phyloP scores from a whole-genome alignment of 2,113 vertebrate genomes.

The Platanista minor region DNA sequence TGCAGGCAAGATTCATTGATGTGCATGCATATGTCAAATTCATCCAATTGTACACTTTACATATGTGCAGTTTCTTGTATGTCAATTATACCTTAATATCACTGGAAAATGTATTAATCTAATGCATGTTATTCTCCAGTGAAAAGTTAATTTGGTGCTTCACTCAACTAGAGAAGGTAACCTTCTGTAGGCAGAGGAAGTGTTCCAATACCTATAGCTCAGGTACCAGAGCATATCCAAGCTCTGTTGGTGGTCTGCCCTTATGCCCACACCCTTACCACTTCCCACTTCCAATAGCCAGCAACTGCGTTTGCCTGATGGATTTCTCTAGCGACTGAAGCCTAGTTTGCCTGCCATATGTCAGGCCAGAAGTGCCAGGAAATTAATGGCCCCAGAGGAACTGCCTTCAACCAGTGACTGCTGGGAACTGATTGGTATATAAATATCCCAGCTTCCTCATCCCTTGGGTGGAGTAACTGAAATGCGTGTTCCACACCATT shows the following conservation, averaged over 20 bases:
- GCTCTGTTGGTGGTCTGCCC: neutral
- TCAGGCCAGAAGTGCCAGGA: neutral
- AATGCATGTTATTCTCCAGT: neutral
- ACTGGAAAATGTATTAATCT: neutral
- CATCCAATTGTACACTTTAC: neutral
- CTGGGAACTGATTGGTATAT: neutral
- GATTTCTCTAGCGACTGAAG: neutral
- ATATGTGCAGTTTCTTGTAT: neutral
- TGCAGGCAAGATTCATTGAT: neutral
- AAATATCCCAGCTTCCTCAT: neutral
- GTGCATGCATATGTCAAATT: neutral
- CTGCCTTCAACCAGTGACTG: neutral
- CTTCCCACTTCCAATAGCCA: neutral
- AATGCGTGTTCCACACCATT: neutral
- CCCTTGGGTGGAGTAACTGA: neutral
- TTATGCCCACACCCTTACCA: neutral
- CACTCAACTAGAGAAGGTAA: neutral
- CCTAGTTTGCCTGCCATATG: neutral
- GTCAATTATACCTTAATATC: neutral
- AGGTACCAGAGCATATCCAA: neutral
- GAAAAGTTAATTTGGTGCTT: neutral
- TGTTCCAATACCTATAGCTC: neutral
- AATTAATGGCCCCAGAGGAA: slow-evolving; percentile 10
- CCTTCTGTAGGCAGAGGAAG: neutral
- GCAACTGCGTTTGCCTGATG: neutral